phyloP scores from a whole-genome alignment of 1,140 invertebrate species.

The Acyrthosiphon pisum region DNA sequence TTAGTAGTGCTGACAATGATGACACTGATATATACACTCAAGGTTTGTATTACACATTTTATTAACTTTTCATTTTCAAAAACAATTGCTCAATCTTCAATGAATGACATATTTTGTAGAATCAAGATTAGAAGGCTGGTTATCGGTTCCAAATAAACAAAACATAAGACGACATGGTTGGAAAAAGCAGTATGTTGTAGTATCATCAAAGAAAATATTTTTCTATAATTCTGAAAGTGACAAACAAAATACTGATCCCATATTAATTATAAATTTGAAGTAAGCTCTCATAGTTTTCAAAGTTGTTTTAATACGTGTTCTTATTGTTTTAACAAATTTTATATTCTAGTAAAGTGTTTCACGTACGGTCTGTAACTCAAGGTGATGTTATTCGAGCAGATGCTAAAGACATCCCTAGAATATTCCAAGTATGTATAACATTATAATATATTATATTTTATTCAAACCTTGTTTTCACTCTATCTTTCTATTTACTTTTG shows the following conservation, averaged over 20 bases:
- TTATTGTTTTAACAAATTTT: conserved; percentile 19
- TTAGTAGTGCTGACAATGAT: conserved; percentile 88
- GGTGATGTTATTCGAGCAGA: conserved; percentile 98
- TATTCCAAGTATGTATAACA: conserved; percentile 81
- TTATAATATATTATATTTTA: neutral
- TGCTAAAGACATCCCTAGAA: conserved; percentile 98
- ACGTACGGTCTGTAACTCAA: conserved; percentile 96
- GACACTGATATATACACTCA: conserved; percentile 72
- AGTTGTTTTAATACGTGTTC: neutral
- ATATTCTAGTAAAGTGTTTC: conserved; percentile 89
- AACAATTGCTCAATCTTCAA: neutral
- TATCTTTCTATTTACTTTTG: too few species aligned
- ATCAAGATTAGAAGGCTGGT: conserved; percentile 91
- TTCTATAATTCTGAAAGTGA: conserved; percentile 96
- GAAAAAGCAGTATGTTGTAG: conserved; percentile 97
- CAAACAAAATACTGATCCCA: conserved; percentile 93
- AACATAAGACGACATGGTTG: conserved; percentile 95
- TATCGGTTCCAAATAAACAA: conserved; percentile 93
- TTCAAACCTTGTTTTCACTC: too few species aligned
- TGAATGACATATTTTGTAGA: conserved; percentile 64
- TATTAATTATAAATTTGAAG: conserved; percentile 94
- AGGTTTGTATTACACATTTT: conserved; percentile 56
- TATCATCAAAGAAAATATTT: conserved; percentile 95
- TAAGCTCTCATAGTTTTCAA: conserved; percentile 63
- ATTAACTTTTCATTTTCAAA: neutral